Evolutionary conservation across 2,888 invertebrate genomes (phyloP).

Genomic region (Lingula anatina): DNA sequence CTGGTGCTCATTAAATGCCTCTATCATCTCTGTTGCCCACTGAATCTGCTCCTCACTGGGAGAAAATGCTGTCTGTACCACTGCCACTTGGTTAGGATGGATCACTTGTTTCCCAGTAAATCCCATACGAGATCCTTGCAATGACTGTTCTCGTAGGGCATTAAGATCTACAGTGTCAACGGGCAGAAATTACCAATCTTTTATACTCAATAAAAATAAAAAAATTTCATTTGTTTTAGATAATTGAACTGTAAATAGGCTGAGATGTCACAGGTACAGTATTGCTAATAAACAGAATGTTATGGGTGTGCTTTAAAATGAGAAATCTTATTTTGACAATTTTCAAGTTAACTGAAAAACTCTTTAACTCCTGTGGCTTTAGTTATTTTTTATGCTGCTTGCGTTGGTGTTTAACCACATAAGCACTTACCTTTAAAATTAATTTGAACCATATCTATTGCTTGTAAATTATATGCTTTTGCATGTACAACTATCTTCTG

Average conservation of each 20-base stretch:
- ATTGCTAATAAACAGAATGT: neutral
- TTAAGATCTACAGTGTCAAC: conserved; percentile 54
- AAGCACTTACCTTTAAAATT: conserved; percentile 62
- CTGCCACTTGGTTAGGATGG: conserved; percentile 52
- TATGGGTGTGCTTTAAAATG: neutral
- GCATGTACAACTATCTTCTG: conserved; percentile 64
- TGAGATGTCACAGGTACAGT: neutral
- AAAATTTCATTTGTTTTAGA: no score
- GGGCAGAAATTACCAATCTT: neutral
- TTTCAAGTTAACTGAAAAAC: no score
- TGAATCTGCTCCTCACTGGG: conserved; percentile 58
- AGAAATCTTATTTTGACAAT: no score
- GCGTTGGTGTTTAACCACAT: no score
- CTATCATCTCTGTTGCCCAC: conserved; percentile 63
- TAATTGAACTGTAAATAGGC: neutral
- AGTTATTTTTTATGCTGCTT: no score
- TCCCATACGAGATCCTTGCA: conserved; percentile 62
- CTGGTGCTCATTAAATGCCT: conserved; percentile 60
- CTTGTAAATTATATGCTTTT: conserved; percentile 62
- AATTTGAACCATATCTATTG: conserved; percentile 66
- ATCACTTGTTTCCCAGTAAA: conserved; percentile 58
- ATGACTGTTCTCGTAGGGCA: conserved; percentile 54
- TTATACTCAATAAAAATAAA: no score
- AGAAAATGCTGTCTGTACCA: conserved; percentile 62
- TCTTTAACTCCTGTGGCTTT: no score